Conservation (phyloP, 2,888 invertebrate genomes). For the Heteromurus nitidus region DNA sequence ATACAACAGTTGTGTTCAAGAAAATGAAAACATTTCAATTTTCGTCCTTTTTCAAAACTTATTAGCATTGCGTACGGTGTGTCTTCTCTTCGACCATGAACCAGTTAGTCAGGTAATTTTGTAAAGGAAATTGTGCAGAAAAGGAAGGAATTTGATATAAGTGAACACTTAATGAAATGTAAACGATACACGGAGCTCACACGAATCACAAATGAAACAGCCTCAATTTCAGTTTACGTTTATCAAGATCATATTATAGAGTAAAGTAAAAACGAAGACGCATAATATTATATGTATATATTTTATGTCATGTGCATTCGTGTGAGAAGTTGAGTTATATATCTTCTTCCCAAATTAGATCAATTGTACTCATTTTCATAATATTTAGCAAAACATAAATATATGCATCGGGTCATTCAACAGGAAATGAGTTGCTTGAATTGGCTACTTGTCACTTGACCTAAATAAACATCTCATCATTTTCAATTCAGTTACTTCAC, state of each 20-base stretch:
- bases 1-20: neutral
- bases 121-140: conserved; percentile 9
- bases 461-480: neutral
- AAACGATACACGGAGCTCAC: too few relatives aligned
- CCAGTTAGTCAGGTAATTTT: conserved; percentile 18
- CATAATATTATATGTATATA: neutral
- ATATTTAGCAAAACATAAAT: too few relatives aligned
- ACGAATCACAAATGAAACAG: too few relatives aligned
- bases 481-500: conserved; percentile 6
- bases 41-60: conserved; percentile 18
- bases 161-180: neutral
- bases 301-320: neutral
- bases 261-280: neutral
- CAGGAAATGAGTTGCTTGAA: neutral
- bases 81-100: conserved; percentile 30
- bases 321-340: neutral
- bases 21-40: neutral
- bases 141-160: neutral
- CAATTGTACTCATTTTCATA: neutral
- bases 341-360: too few relatives aligned
- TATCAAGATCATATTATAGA: too few relatives aligned
- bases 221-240: too few relatives aligned
- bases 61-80: neutral
- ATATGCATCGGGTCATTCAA: too few relatives aligned
- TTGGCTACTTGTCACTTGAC: conserved; percentile 1